These are phyloP conservation scores for Nomia melanderi DNA, from an alignment of 1,140 invertebrate species.

Conservation along the genomic window DNA sequence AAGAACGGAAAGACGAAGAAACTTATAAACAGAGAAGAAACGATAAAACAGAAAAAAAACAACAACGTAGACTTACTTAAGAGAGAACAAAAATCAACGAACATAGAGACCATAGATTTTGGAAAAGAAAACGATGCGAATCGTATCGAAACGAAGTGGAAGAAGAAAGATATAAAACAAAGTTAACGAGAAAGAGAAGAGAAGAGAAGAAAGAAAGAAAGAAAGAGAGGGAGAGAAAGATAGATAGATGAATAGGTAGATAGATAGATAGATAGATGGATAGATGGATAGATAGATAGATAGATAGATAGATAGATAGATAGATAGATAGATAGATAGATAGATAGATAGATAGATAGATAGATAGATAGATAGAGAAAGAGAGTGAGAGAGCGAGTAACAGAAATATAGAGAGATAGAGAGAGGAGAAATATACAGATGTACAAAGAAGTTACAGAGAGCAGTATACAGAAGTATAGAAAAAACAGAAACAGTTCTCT, in stretches of 20 bases:
- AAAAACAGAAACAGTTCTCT: constrained; percentile 26
- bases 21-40: background rate
- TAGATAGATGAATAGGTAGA: too few relatives aligned
- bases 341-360: constrained; percentile 5
- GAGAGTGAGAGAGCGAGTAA: too few relatives aligned
- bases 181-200: too few relatives aligned
- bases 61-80: too few relatives aligned
- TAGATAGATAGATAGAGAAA: background rate
- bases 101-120: too few relatives aligned
- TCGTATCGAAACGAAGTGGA: too few relatives aligned
- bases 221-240: constrained; percentile 2
- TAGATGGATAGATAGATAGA: constrained; percentile 18
- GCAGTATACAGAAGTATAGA: constrained; percentile 8
- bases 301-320: constrained; percentile 7
- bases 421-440: too few relatives aligned
- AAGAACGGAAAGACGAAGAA: background rate
- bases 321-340: background rate
- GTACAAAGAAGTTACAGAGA: background rate
- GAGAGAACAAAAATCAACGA: too few relatives aligned
- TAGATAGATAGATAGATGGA: too few relatives aligned
- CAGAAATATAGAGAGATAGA: too few relatives aligned
- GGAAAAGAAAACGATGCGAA: too few relatives aligned
- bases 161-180: too few relatives aligned
- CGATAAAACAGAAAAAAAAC: background rate
- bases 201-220: background rate